These are phyloP conservation scores for Numenius arquata DNA, from an alignment of 2,113 vertebrate genomes.

Conservation along the genomic window DNA sequence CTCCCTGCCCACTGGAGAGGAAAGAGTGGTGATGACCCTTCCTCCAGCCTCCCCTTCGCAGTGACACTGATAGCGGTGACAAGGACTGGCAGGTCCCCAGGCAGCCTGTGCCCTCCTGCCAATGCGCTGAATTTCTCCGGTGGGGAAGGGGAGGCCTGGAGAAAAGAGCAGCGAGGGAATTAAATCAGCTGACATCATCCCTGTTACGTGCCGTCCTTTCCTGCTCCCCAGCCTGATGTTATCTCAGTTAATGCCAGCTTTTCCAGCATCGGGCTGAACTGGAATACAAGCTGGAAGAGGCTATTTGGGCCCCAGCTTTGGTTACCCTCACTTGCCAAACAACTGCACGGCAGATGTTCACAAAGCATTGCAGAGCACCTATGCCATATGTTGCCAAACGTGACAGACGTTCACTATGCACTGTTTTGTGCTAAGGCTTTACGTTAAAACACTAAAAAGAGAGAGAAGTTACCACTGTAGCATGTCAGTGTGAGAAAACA, in stretches of 20 bases:
- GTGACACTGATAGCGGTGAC: not conserved
- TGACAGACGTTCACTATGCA: not conserved
- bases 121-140: not conserved
- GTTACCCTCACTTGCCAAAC: not conserved
- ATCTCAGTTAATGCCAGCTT: not conserved
- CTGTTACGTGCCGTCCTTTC: not conserved
- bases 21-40: not conserved
- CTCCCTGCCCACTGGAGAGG: not conserved
- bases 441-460: not conserved
- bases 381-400: not conserved
- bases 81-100: not conserved
- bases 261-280: not conserved
- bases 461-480: not conserved
- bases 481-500: not conserved
- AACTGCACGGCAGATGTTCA: not conserved
- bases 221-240: not conserved
- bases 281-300: not conserved
- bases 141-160: not conserved
- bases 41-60: not conserved
- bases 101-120: not conserved
- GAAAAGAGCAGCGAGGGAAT: not conserved
- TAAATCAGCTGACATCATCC: not conserved
- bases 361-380: not conserved
- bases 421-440: not conserved
- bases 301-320: not conserved